A percentile compares a stretch with the other conserved stretches of the same genome.
Evolutionary conservation across 2,888 invertebrate species (phyloP).

Genomic region (Acanthosepion pharaonis): DNA sequence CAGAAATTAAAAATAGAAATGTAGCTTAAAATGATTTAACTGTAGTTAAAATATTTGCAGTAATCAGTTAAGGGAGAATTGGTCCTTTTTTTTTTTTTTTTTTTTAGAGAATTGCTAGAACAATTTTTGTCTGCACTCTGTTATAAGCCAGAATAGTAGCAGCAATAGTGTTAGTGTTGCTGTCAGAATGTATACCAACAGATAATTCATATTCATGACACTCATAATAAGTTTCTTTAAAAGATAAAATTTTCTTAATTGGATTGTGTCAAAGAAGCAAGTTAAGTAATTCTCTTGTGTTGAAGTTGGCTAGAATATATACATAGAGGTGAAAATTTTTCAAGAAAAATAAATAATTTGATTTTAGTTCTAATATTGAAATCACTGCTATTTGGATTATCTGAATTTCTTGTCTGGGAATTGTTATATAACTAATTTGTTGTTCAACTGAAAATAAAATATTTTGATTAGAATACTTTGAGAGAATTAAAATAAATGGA

Average conservation of each 20-base stretch:
- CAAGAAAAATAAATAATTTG: neutral
- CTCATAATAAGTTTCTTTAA: too few relatives aligned
- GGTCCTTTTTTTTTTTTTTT: too few relatives aligned
- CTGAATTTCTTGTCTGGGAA: too few relatives aligned
- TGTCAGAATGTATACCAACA: neutral
- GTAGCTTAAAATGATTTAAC: neutral
- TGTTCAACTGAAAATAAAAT: too few relatives aligned
- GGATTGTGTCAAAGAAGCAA: neutral
- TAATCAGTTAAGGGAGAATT: neutral
- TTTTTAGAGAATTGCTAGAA: neutral
- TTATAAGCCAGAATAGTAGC: neutral
- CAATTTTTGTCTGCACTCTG: neutral
- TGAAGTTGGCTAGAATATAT: neutral
- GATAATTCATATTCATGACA: neutral
- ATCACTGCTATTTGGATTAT: too few relatives aligned
- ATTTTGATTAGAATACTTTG: too few relatives aligned
- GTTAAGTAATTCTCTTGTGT: neutral
- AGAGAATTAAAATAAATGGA: too few relatives aligned
- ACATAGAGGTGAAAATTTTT: neutral
- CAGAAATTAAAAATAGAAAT: neutral
- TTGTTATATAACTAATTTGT: too few relatives aligned
- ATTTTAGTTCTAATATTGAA: neutral
- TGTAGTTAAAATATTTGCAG: neutral
- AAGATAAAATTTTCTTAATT: too few relatives aligned
- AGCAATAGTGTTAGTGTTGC: neutral